Conservation (phyloP, 2,888 invertebrate genomes). For the Hofmannophila pseudospretella region DNA sequence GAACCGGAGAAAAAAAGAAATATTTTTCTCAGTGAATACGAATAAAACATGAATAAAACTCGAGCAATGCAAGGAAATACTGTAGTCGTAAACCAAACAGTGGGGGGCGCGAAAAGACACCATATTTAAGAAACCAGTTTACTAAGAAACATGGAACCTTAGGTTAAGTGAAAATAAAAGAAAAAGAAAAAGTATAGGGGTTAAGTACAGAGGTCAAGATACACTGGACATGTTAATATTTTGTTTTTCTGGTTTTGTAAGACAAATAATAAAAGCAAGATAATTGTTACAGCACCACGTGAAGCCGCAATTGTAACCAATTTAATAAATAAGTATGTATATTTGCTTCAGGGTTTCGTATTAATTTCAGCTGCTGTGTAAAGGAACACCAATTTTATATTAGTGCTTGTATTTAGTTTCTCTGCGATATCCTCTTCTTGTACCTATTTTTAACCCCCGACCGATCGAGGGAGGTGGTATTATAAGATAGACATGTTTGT, state of each 20-base stretch:
- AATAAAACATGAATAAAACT: slow-evolving; percentile 41
- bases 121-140: slow-evolving; percentile 7
- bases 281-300: neutral
- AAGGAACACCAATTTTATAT: no score
- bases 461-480: no score
- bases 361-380: no score
- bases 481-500: no score
- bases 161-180: neutral
- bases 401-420: no score
- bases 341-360: no score
- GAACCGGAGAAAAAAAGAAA: slow-evolving; percentile 15
- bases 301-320: no score
- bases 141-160: slow-evolving; percentile 2
- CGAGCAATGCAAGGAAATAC: slow-evolving; percentile 29
- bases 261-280: neutral
- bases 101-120: slow-evolving; percentile 16
- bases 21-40: slow-evolving; percentile 24
- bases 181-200: neutral
- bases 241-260: slow-evolving; percentile 12
- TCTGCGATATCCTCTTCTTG: no score
- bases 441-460: no score
- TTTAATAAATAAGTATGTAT: no score
- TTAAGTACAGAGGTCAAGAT: slow-evolving; percentile 10
- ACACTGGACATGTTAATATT: slow-evolving; percentile 14
- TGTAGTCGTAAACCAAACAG: slow-evolving; percentile 34